Evolutionary conservation across 1,140 invertebrate species (phyloP).

Genomic region (Dendroctonus ponderosae): DNA sequence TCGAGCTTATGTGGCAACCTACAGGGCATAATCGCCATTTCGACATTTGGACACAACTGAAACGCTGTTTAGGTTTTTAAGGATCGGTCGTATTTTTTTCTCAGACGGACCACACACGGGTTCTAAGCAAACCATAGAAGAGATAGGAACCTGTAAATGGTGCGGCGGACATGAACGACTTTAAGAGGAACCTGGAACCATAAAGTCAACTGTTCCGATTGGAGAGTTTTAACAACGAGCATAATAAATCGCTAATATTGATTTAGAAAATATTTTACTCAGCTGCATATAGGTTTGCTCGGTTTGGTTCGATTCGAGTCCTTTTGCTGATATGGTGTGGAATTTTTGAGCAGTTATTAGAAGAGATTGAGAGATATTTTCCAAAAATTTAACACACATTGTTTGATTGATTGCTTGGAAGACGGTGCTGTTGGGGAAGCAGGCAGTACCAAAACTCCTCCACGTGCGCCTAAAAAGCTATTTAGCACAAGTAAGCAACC

Average conservation of each 20-base stretch:
- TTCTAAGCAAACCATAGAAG: constrained; percentile 25
- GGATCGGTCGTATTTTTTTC: constrained; percentile 20
- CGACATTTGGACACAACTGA: constrained; percentile 13
- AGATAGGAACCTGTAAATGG: constrained; percentile 15
- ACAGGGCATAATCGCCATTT: constrained; percentile 4
- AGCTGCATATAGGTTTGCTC: not conserved
- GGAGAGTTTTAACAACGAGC: constrained; percentile 5
- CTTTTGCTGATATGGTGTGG: no score
- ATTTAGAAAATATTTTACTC: not conserved
- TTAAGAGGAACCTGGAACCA: constrained; percentile 22
- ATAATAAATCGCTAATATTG: not conserved
- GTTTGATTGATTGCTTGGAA: no score
- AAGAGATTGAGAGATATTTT: no score
- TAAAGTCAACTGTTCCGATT: constrained; percentile 23
- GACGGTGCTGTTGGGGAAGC: no score
- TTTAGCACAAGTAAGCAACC: constrained; percentile 12
- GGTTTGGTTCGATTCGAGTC: no score
- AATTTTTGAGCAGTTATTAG: no score
- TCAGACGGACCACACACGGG: constrained; percentile 10
- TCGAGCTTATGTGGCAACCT: not conserved
- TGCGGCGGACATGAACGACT: constrained; percentile 18
- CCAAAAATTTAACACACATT: no score
- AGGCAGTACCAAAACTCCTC: constrained; percentile 1
- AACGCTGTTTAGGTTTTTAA: constrained; percentile 21
- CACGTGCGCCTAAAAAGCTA: constrained; percentile 4